Percentiles rank a stretch among this genome's conserved stretches.
Conservation (phyloP, 2,797 vertebrate genomes). For the Sus cebifrons region DNA sequence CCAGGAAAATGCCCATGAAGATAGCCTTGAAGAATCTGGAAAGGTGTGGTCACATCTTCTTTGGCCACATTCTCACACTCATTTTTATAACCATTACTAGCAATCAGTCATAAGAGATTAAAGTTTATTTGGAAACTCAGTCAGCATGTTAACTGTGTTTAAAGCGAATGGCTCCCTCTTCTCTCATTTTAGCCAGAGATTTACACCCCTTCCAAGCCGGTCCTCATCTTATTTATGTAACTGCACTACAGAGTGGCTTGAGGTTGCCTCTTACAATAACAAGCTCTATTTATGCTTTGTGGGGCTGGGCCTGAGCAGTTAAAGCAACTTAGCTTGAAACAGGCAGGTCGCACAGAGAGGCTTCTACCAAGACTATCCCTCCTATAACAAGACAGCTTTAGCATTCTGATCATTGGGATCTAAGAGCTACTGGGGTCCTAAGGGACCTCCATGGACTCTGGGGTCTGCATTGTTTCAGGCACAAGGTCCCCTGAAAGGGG, state of each 20-base stretch:
- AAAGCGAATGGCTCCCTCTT: slow-evolving; percentile 79
- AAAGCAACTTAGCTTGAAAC: neutral
- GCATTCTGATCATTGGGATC: no score
- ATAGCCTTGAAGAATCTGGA: neutral
- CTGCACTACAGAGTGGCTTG: slow-evolving; percentile 59
- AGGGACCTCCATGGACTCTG: neutral
- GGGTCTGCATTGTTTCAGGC: neutral
- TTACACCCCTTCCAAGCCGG: slow-evolving; percentile 76
- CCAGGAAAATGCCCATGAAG: neutral
- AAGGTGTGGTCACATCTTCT: neutral
- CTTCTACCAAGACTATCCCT: neutral
- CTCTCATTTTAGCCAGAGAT: slow-evolving; percentile 82
- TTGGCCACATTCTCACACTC: neutral
- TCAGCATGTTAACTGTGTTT: slow-evolving; percentile 80
- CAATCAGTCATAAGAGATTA: slow-evolving; percentile 79
- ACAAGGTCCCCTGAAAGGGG: neutral
- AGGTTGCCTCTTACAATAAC: slow-evolving; percentile 74
- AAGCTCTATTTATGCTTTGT: slow-evolving; percentile 69
- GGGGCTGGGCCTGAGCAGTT: neutral
- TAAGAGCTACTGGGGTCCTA: neutral
- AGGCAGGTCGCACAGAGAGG: neutral
- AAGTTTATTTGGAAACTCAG: slow-evolving; percentile 83
- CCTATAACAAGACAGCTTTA: neutral
- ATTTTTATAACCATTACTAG: slow-evolving; percentile 60
- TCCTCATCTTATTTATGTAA: slow-evolving; percentile 68